A percentile compares a stretch with the other conserved stretches of the same genome.
Conservation (phyloP, 2,797 vertebrate species). For the Premnoplex brunnescens region DNA sequence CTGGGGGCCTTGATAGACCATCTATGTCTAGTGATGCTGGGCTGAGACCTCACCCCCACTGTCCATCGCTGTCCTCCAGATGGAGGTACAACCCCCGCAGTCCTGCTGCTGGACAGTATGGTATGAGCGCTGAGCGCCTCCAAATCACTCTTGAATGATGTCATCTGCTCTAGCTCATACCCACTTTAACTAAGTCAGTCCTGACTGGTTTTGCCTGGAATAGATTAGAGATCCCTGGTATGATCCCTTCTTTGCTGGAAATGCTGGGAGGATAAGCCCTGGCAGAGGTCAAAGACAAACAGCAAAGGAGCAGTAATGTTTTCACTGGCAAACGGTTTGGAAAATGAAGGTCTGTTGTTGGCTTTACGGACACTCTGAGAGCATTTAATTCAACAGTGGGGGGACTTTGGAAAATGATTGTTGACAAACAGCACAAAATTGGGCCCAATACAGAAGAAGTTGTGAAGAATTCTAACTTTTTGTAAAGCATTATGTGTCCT, state of each 20-base stretch:
- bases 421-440: slow-evolving; percentile 40
- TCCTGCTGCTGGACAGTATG: background rate
- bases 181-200: background rate
- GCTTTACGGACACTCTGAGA: background rate
- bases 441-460: background rate
- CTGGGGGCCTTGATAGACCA: background rate
- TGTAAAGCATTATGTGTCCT: background rate
- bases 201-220: background rate
- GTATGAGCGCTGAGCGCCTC: background rate
- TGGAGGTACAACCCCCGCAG: background rate
- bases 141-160: accelerated
- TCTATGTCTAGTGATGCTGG: background rate
- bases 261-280: background rate
- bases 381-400: background rate
- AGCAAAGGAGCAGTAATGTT: background rate
- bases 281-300: background rate
- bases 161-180: background rate
- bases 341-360: background rate
- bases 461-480: slow-evolving; percentile 26
- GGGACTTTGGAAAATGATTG: background rate
- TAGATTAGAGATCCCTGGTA: background rate
- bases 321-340: background rate
- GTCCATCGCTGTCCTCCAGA: background rate
- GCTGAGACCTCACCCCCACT: background rate
- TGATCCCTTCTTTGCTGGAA: background rate